phyloP scores from a whole-genome alignment of 2,888 invertebrate genomes.

The Drosophila putrida region DNA sequence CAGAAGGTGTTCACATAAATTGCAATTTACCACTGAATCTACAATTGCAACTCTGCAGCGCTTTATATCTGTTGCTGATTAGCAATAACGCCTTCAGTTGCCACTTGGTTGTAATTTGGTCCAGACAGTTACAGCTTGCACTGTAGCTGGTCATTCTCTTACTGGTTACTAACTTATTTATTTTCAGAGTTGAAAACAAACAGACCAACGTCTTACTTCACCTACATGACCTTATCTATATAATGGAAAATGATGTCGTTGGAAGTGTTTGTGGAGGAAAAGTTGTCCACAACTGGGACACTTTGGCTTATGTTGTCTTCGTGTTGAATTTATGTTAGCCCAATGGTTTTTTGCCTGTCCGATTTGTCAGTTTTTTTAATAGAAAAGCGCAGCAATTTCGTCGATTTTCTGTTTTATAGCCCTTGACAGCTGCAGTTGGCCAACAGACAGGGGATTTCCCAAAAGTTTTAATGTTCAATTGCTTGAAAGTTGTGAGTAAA shows the following conservation, averaged over 20 bases:
- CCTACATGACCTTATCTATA: constrained; percentile 43
- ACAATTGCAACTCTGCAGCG: constrained; percentile 16
- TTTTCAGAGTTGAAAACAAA: constrained; percentile 34
- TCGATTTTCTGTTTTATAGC: constrained; percentile 42
- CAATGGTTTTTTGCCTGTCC: constrained; percentile 24
- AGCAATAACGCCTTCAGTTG: constrained; percentile 43
- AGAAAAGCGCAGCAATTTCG: constrained; percentile 32
- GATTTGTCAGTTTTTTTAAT: constrained; percentile 42
- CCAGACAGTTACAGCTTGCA: constrained; percentile 12
- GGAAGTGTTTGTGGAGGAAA: constrained; percentile 12
- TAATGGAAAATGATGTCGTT: constrained; percentile 70
- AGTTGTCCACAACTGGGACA: constrained; percentile 11
- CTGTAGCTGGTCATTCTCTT: constrained; percentile 5
- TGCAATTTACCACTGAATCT: constrained; percentile 45
- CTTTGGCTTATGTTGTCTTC: constrained; percentile 51
- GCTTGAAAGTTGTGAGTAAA: constrained; percentile 35
- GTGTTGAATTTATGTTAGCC: constrained; percentile 51
- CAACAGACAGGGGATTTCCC: constrained; percentile 9
- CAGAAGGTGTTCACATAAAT: constrained; percentile 39
- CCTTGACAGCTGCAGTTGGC: constrained; percentile 55
- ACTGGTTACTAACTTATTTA: constrained; percentile 67
- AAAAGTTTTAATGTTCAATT: constrained; percentile 36
- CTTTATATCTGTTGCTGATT: constrained; percentile 45
- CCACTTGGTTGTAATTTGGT: constrained; percentile 37
- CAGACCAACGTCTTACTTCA: constrained; percentile 39